Conservation (phyloP, 2,113 vertebrate species). For the Rostratula benghalensis region DNA sequence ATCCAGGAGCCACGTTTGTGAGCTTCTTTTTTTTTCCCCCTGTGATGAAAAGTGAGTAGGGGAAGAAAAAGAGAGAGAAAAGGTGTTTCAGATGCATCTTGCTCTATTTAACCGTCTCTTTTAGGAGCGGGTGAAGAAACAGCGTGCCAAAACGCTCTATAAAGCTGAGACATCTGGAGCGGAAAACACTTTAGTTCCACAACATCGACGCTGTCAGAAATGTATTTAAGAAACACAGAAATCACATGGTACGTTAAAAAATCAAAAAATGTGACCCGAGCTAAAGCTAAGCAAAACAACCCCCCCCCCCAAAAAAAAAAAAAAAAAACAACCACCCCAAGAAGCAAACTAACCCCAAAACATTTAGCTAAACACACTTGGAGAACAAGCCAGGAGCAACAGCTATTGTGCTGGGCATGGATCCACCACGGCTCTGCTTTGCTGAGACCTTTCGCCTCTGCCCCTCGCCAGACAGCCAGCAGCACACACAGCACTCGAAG, state of each 20-base stretch:
- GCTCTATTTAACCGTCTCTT: background rate
- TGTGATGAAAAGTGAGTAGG: background rate
- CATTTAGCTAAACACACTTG: background rate
- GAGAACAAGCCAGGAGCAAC: background rate
- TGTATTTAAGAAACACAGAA: background rate
- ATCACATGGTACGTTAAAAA: background rate
- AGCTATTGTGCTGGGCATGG: background rate
- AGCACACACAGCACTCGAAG: background rate
- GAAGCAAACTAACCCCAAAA: background rate
- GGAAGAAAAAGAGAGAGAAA: background rate
- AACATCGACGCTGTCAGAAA: background rate
- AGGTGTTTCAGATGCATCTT: background rate
- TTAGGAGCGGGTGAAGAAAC: background rate
- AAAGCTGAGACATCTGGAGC: constrained; percentile 1
- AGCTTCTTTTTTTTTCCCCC: background rate
- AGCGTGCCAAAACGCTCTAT: background rate
- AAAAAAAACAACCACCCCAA: background rate
- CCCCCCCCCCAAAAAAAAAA: background rate
- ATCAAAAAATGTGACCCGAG: background rate
- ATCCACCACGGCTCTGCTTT: background rate
- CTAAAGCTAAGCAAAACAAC: background rate
- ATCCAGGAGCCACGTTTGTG: background rate
- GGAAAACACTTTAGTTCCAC: constrained; percentile 2
- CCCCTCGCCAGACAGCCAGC: background rate
- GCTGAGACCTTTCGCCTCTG: background rate